Evolutionary conservation across 2,888 invertebrate genomes (phyloP), one percentile per base, ranked within the genome.

Genomic region (Limnephilus auricula): DNA sequence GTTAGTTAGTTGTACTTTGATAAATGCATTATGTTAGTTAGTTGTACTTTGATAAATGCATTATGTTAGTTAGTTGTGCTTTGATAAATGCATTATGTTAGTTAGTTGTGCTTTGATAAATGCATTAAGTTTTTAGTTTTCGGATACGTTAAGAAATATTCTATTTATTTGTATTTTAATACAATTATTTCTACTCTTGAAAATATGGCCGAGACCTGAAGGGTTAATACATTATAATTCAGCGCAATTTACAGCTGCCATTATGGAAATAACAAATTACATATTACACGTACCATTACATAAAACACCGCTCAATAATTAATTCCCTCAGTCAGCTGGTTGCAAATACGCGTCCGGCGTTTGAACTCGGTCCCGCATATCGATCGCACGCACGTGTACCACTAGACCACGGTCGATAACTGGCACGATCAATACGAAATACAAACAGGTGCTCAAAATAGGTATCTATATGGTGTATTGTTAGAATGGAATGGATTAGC

Each of bases 361-460:
- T 82, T 82, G 80, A 82, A 82, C 80, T 31, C 15, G 2, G 13
- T 15, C 80, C 80, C 80, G 80, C 30, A 82, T 82, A 82, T 82
- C 80, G 80, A 82, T 32, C 18, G 80, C 80, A 82, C 80, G 80
- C 80, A 82, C 80, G 80, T 82, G 80, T 82, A 34, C 80, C 80
- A 34, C 80, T 82, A 34, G 32, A 34, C 80, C 80, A 15, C 15
- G 80, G 32, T 31, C 80, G 80, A 82, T 82, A 82, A 18, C 80
- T 65, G 65, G 65, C 65, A 25, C 65, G 65, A 65, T 65, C 65
- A 25, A 65, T 65, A n/a, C 25, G 65, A 65, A 65, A 6, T 65
- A 25, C 25, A 65, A 65, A 65, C 65, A 65, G 65, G 65, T 65
- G 65, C n/a, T 65, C 9, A 9, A 65, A 9, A n/a, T 65, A 25